Percentiles rank a stretch among this genome's conserved stretches.
These are phyloP conservation scores for Ormyrus pomaceus DNA, from an alignment of 2,888 invertebrate species.

Conservation along the genomic window DNA sequence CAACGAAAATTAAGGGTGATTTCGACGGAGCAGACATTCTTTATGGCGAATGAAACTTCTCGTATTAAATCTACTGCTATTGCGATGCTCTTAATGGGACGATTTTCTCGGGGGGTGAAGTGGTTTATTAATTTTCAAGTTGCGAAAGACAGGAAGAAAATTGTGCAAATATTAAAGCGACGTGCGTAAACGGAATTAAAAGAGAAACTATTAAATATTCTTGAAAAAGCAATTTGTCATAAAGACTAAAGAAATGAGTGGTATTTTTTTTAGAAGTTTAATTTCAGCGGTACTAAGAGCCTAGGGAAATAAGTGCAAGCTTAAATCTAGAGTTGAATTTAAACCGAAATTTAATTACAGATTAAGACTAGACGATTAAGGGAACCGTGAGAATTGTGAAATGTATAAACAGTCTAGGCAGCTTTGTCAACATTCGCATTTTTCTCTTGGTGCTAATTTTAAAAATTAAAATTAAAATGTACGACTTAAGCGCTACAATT, in stretches of 20 bases:
- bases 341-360: conserved; percentile 45
- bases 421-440: background rate
- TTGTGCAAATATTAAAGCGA: background rate
- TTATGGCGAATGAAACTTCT: conserved; percentile 19
- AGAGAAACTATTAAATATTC: conserved; percentile 1
- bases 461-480: no score
- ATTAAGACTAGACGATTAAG: conserved; percentile 36
- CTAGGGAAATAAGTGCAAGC: conserved; percentile 41
- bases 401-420: background rate
- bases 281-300: conserved; percentile 39
- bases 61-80: no score
- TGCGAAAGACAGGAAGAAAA: no score
- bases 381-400: conserved; percentile 19
- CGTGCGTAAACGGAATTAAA: conserved; percentile 2
- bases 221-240: conserved; percentile 11
- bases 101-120: no score
- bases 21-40: conserved; percentile 41
- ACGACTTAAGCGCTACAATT: no score
- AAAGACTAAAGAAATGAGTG: conserved; percentile 13
- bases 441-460: no score
- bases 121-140: no score
- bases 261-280: conserved; percentile 15
- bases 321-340: conserved; percentile 44
- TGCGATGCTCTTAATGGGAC: no score
- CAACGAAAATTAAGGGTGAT: conserved; percentile 25